Base-by-base conservation (phyloP, 2,113 vertebrate species). In the Maccullochella peelii region DNA sequence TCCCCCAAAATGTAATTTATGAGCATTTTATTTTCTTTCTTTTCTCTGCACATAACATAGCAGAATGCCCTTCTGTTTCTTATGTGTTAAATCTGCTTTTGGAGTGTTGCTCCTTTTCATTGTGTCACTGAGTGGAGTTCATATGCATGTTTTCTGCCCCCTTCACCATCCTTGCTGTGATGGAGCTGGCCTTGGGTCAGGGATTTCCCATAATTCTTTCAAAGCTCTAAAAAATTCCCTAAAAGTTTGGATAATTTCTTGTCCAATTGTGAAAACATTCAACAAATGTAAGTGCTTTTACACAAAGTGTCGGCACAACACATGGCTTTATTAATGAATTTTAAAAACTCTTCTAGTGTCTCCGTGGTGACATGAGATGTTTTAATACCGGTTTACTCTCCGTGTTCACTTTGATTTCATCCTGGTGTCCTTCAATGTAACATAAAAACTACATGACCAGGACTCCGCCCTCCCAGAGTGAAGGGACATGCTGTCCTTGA, bases 371-470 rank as follows among this genome's bases (percentile, higher is more conserved):
- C 59, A 15, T 27, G 49, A 55, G 33, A 81, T 36, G 49, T 16
- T 61, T 75, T 49, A 62, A n/a, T 36, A 18, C 44, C 42, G 14
- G 55, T 62, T 62, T 33, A 52, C 30, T 40, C 40, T 49, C 54
- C 65, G 38, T 52, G 55, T 49, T 36, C 9, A 42, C 30, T 40
- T 36, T 54, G 15, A 79, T 62, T 54, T 77, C 49, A 49, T 47
- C n/a, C 67, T 40, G 59, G 40, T 58, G 68, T 67, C 75, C 68
- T 67, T 78, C 61, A 73, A 2, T 40, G 62, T 12, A 62, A 58
- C 67, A 71, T 71, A 57, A 36, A 71, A 36, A 25, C 11, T 20
- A 61, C 66, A 63, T 75, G 58, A 75, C 25, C 42, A 36, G 58
- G 30, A 25, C 73, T 4, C 20, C 36, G 2, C 8, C 54, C 27